Percentiles rank a stretch among this genome's conserved stretches.
Evolutionary conservation across 2,113 vertebrate species (phyloP).

Genomic region (Festucalex cinctus): DNA sequence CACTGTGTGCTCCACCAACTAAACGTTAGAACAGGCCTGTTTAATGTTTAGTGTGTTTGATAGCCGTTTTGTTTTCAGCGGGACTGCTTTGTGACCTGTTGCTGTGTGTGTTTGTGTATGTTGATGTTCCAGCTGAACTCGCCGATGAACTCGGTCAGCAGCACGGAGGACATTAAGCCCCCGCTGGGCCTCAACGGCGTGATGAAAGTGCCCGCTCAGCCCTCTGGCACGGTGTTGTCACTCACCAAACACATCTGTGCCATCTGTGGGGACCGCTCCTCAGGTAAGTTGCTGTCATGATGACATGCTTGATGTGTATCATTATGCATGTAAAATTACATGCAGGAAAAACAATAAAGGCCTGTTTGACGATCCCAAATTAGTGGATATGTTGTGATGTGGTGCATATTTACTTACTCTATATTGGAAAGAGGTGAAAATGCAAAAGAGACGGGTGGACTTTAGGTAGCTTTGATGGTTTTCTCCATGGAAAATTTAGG

Average conservation of each 20-base stretch:
- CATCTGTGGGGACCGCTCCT: slow-evolving; percentile 98
- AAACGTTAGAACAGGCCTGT: neutral
- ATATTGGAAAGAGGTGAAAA: neutral
- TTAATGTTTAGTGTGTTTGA: slow-evolving; percentile 28
- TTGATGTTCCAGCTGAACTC: slow-evolving; percentile 85
- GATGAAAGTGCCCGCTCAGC: slow-evolving; percentile 93
- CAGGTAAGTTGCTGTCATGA: slow-evolving; percentile 75
- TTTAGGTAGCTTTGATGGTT: no score
- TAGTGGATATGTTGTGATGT: no score
- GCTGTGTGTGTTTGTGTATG: slow-evolving; percentile 56
- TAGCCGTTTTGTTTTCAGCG: slow-evolving; percentile 5
- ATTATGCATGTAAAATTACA: neutral
- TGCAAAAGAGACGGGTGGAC: no score
- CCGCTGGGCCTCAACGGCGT: slow-evolving; percentile 94
- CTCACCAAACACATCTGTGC: slow-evolving; percentile 99
- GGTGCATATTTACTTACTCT: neutral
- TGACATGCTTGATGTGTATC: neutral
- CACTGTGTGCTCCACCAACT: neutral
- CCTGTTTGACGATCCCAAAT: neutral
- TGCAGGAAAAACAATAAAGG: neutral
- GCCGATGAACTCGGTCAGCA: slow-evolving; percentile 95
- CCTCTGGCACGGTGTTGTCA: slow-evolving; percentile 80
- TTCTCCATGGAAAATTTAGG: no score
- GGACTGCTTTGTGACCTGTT: slow-evolving; percentile 50
- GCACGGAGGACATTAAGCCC: slow-evolving; percentile 96